Base-by-base conservation (phyloP, 53 echinoderm and acorn worm genomes). In the Stichopus horrens region DNA sequence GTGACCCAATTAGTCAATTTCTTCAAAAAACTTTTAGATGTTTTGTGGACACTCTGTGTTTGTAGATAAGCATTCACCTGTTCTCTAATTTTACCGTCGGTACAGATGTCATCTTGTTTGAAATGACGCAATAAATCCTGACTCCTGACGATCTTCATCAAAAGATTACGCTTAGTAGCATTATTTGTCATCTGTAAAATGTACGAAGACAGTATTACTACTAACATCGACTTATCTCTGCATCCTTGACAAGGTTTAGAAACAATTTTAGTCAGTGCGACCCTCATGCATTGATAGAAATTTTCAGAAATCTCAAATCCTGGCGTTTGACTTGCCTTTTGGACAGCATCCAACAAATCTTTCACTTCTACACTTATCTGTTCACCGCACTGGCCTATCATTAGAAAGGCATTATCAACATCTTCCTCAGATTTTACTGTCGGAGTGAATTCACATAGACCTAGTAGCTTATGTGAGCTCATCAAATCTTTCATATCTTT, bases 401-500 rank as follows among this genome's bases (percentile, higher is more conserved):
- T 21, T 20, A 4, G 4, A 8, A 0, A 60, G 5, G 56, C 82
- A 5, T 14, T 0, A 0, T 18, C 57, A 57, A 83, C 21, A 19
- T 83, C 83, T n/a, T 83, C 60, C 21, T 7, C 19, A 5, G 83
- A 58, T 21, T 22, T 83, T 21, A 83, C 60, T 19, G 6, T 83
- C 0, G 83, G 83, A 0, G 58, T 13, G 4, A 14, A 59, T 14
- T 83, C 23, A 58, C 83, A 83, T 7, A 57, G 59, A 9, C 16
- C 83, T 7, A 21, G 8, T 6, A 83, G 58, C 3, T 60, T 83
- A 4, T 22, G 59, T 9, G 58, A 18, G 6, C 4, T 60, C 22
- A 83, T 20, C 20, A 83, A 20, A 4, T 83, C 59, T n/a, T 83
- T 83, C 83, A 83, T 83, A 7, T 83, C 83, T n/a, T 58, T 83